phyloP scores from a whole-genome alignment of 2,113 vertebrate genomes.

The Myotis davidii region DNA sequence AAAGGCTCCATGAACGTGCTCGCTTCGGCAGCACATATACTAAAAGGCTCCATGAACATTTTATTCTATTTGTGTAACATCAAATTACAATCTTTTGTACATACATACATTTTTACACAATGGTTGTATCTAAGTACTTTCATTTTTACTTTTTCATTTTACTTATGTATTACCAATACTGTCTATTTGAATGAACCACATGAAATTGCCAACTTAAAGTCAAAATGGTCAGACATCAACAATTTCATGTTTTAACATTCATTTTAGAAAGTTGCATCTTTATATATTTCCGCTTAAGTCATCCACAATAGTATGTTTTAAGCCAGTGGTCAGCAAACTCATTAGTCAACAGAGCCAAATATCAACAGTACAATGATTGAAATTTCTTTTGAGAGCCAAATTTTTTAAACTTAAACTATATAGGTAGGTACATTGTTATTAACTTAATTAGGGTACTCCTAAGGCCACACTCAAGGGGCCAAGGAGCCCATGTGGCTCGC shows the following conservation, averaged over 20 bases:
- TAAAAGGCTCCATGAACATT: slow-evolving; percentile 30
- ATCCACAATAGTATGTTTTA: slow-evolving; percentile 23
- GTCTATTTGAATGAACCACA: background rate
- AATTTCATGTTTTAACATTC: slow-evolving; percentile 45
- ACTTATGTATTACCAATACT: slow-evolving; percentile 5
- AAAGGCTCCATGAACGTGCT: background rate
- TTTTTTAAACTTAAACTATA: too few relatives aligned
- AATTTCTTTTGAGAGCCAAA: too few relatives aligned
- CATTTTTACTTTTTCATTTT: slow-evolving; percentile 28
- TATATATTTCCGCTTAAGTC: slow-evolving; percentile 47
- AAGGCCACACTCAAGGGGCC: too few relatives aligned
- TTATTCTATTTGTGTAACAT: slow-evolving; percentile 40
- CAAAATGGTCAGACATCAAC: background rate
- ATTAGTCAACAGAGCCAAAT: too few relatives aligned
- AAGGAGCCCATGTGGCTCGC: too few relatives aligned
- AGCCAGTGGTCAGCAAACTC: background rate
- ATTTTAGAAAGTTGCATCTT: slow-evolving; percentile 48
- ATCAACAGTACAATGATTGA: too few relatives aligned
- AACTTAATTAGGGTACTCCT: too few relatives aligned
- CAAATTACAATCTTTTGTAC: slow-evolving; percentile 35
- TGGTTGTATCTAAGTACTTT: background rate
- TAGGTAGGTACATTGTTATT: too few relatives aligned
- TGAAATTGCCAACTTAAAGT: slow-evolving; percentile 4
- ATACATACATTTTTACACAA: background rate
- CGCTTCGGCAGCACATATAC: too few relatives aligned